phyloP scores from a whole-genome alignment of 2,888 invertebrate genomes.

The Drosophila mimica region DNA sequence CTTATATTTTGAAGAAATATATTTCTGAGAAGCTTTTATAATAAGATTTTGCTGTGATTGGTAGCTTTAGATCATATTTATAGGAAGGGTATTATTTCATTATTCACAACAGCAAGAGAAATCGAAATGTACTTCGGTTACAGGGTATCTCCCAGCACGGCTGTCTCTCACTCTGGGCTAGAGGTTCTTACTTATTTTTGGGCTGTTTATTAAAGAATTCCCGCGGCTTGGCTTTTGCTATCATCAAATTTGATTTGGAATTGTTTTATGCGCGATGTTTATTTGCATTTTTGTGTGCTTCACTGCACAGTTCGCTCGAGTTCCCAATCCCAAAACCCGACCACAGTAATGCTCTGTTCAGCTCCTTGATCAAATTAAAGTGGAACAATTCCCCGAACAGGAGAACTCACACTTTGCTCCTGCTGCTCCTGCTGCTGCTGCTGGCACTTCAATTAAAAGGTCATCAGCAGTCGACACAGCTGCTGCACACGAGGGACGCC shows the following conservation, averaged over 20 bases:
- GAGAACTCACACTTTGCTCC: conserved; percentile 22
- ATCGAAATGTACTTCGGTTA: neutral
- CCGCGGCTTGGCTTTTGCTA: conserved; percentile 61
- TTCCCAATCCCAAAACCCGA: neutral
- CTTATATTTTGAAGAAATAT: too few relatives aligned
- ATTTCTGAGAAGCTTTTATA: too few relatives aligned
- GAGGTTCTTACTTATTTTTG: neutral
- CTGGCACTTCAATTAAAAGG: conserved; percentile 82
- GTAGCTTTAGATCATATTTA: too few relatives aligned
- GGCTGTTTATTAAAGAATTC: conserved; percentile 77
- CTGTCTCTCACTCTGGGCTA: too few relatives aligned
- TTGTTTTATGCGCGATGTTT: conserved; percentile 76
- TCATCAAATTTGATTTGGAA: conserved; percentile 80
- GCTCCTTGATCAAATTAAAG: conserved; percentile 44
- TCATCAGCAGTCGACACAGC: conserved; percentile 81
- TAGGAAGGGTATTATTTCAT: neutral
- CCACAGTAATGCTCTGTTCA: conserved; percentile 28
- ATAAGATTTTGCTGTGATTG: too few relatives aligned
- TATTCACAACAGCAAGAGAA: neutral
- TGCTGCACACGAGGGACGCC: conserved; percentile 53
- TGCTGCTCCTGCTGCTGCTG: conserved; percentile 2
- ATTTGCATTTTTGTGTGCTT: conserved; percentile 75
- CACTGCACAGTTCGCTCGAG: conserved; percentile 30
- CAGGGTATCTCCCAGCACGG: neutral
- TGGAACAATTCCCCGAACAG: neutral